These are phyloP conservation scores for Trissolcus brochymenae DNA, from an alignment of 2,888 invertebrate species.

Conservation along the genomic window DNA sequence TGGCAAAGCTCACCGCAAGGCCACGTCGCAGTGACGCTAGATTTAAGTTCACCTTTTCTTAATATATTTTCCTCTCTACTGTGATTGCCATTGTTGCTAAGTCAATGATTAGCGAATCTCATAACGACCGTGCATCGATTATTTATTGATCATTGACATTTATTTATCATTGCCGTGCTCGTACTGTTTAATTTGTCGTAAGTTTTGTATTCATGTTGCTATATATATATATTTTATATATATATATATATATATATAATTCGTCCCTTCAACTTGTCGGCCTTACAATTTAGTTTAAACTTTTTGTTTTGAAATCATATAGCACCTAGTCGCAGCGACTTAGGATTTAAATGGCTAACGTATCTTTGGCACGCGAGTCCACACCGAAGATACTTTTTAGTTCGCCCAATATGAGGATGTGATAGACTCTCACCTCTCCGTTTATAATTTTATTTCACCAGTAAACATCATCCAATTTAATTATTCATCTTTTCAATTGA, in stretches of 20 bases:
- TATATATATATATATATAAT: constrained; percentile 50
- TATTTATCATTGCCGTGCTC: constrained; percentile 70
- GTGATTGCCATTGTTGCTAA: constrained; percentile 54
- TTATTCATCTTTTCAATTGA: neutral
- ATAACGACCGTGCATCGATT: constrained; percentile 60
- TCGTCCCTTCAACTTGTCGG: constrained; percentile 64
- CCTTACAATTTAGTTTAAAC: constrained; percentile 27
- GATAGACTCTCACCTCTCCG: constrained; percentile 11
- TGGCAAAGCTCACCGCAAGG: neutral
- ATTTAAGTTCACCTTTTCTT: constrained; percentile 51
- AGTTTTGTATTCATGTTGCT: constrained; percentile 69
- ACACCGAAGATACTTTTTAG: constrained; percentile 5
- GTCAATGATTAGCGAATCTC: constrained; percentile 58
- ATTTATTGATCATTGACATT: constrained; percentile 61
- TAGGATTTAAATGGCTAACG: constrained; percentile 48
- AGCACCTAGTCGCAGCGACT: constrained; percentile 11
- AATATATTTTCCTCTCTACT: constrained; percentile 36
- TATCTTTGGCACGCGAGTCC: constrained; percentile 7
- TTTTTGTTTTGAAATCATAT: constrained; percentile 1
- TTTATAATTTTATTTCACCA: neutral
- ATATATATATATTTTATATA: constrained; percentile 46
- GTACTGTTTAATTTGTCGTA: constrained; percentile 71
- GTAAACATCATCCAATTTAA: neutral
- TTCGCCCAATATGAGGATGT: constrained; percentile 37
- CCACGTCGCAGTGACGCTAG: constrained; percentile 55